A percentile compares a stretch with the other conserved stretches of the same genome.
These are phyloP conservation scores for Moxostoma hubbsi DNA, from an alignment of 2,797 vertebrate species.

Conservation along the genomic window DNA sequence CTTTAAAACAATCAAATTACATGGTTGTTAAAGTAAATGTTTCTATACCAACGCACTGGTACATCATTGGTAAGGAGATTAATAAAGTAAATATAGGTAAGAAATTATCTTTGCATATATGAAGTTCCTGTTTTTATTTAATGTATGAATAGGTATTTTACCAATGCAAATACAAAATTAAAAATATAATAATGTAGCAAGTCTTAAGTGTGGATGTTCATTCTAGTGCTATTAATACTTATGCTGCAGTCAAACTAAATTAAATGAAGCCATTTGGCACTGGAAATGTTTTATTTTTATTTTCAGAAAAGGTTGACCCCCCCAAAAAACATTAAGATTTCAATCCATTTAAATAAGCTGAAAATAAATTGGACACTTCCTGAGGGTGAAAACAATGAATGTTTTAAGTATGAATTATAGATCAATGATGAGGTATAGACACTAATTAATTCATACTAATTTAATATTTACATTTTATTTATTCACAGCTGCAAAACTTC, in stretches of 20 bases:
- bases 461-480: not conserved
- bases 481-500: no score
- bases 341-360: conserved; percentile 2
- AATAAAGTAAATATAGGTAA: accelerated
- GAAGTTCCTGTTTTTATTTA: not conserved
- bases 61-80: not conserved
- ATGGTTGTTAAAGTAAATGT: not conserved
- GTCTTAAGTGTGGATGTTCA: not conserved
- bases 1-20: accelerated
- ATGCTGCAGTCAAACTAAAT: not conserved
- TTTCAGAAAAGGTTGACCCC: conserved; percentile 40
- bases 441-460: not conserved
- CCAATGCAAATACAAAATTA: not conserved
- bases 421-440: conserved; percentile 40
- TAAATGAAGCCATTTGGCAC: no score
- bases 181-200: not conserved
- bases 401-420: conserved; percentile 20
- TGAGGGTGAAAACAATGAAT: accelerated
- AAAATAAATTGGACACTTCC: conserved; percentile 2
- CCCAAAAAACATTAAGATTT: not conserved
- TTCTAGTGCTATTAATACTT: not conserved
- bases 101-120: not conserved
- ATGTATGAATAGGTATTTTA: not conserved
- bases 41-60: not conserved
- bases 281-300: not conserved